A percentile compares a stretch with the other conserved stretches of the same genome.
Evolutionary conservation across 2,113 vertebrate genomes (phyloP).

Genomic region (Colaptes auratus): DNA sequence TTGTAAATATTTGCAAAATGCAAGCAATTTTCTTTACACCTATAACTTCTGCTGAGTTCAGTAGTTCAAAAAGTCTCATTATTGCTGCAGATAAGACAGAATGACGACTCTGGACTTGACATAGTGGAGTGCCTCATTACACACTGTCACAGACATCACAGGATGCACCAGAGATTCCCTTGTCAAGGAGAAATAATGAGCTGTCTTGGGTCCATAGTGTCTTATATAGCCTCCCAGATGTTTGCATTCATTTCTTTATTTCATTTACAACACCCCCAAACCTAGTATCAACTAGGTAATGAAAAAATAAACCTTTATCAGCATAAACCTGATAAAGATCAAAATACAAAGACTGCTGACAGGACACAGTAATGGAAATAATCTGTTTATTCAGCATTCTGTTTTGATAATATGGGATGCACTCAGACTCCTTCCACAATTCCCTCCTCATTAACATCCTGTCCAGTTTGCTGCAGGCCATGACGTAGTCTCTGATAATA

Average conservation of each 20-base stretch:
- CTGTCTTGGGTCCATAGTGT: slow-evolving; percentile 20
- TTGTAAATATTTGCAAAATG: background rate
- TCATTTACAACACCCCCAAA: background rate
- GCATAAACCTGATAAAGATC: slow-evolving; percentile 46
- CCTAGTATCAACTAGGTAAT: slow-evolving; percentile 28
- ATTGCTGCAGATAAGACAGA: slow-evolving; percentile 40
- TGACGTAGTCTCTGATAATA: slow-evolving; percentile 49
- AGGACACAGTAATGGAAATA: background rate
- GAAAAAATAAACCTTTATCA: slow-evolving; percentile 49
- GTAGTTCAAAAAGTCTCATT: slow-evolving; percentile 35
- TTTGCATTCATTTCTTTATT: slow-evolving; percentile 15
- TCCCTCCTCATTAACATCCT: slow-evolving; percentile 46
- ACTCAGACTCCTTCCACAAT: background rate
- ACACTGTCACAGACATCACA: slow-evolving; percentile 57
- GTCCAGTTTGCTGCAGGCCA: slow-evolving; percentile 51
- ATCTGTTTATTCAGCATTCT: slow-evolving; percentile 40
- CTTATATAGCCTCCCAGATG: slow-evolving; percentile 24
- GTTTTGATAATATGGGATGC: background rate
- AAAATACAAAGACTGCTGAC: slow-evolving; percentile 38
- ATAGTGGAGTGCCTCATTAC: slow-evolving; percentile 48
- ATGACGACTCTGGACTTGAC: slow-evolving; percentile 24
- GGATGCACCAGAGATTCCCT: slow-evolving; percentile 28
- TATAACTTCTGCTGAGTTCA: background rate
- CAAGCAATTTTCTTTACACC: background rate
- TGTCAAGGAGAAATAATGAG: slow-evolving; percentile 65